Base-by-base conservation (phyloP, 2,888 invertebrate species). In the Lypha dubia region DNA sequence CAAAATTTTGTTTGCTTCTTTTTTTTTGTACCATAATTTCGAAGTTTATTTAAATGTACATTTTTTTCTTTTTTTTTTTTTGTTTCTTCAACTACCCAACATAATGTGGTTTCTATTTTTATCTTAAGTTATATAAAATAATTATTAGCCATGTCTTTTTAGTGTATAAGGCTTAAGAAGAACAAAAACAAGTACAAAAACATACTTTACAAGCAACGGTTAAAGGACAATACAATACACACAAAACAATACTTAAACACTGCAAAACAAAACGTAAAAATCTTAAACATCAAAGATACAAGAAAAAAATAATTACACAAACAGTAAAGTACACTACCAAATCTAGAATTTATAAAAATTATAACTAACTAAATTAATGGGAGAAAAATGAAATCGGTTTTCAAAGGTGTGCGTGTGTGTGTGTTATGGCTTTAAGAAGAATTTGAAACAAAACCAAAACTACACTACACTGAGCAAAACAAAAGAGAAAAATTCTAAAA, bases 221-320 rank as follows among this genome's bases (percentile, higher is more conserved):
- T 76, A 53, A 84, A 80, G 81, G 84, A 84, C 84, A 84, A 71
- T 71, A 80, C 63, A 49, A 84, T 73, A 71, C 71, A 84, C 80
- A 77, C 80, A 76, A 71, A n/a, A n/a, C n/a, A n/a, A 44, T 68
- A 75, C 35, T 46, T 70, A 70, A 70, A 75, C 68, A 81, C 75
- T 75, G 68, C 62, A 46, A 63, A 46, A 49, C 44, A 58, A 51
- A 41, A 68, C 22, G 38, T 11, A 41, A 28, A 62, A 32, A 51
- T 63, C 63, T 53, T 11, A 60, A 65, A 51, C 51, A 74, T 41
- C 56, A 41, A 44, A 56, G 22, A 56, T 35, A 15, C 8, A 70
- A 65, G n/a, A n/a, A 28, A 4, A 68, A 65, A 22, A 38, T 0
- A 5, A 44, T 56, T 20, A 51, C 60, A 71, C 17, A 76, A 63